Conservation (phyloP, 2,888 invertebrate species). For the Plagodis pulveraria region DNA sequence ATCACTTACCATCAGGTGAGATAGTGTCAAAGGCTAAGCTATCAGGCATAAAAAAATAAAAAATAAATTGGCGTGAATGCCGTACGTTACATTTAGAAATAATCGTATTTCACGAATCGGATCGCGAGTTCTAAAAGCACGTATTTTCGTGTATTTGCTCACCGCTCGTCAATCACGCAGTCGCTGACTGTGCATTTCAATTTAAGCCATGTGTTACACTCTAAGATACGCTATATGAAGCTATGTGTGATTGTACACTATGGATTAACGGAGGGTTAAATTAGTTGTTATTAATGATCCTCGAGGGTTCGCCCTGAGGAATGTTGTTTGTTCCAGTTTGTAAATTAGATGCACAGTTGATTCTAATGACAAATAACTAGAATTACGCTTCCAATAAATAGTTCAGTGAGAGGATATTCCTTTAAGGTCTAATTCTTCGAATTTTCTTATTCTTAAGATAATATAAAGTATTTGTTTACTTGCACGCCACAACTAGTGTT, state of each 20-base stretch:
- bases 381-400: neutral
- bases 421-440: too few species aligned
- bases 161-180: constrained; percentile 81
- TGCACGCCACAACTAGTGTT: too few species aligned
- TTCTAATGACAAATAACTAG: constrained; percentile 11
- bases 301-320: constrained; percentile 13
- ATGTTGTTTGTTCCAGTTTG: constrained; percentile 21
- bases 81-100: too few species aligned
- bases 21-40: too few species aligned
- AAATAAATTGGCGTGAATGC: too few species aligned
- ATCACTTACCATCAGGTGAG: too few species aligned
- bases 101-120: neutral
- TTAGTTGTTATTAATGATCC: constrained; percentile 34
- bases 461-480: too few species aligned
- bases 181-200: constrained; percentile 82
- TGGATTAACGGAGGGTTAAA: constrained; percentile 22
- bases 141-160: constrained; percentile 67
- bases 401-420: neutral
- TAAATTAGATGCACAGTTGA: constrained; percentile 13
- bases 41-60: too few species aligned
- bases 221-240: constrained; percentile 33
- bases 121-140: constrained; percentile 58
- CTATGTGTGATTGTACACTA: constrained; percentile 14
- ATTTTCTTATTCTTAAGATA: too few species aligned
- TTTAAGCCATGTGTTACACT: constrained; percentile 56